Percentiles rank a stretch among this genome's conserved stretches.
These are phyloP conservation scores for Actinernus sp. DNA, from an alignment of 92 coral and sea anemone genomes.

Conservation along the genomic window DNA sequence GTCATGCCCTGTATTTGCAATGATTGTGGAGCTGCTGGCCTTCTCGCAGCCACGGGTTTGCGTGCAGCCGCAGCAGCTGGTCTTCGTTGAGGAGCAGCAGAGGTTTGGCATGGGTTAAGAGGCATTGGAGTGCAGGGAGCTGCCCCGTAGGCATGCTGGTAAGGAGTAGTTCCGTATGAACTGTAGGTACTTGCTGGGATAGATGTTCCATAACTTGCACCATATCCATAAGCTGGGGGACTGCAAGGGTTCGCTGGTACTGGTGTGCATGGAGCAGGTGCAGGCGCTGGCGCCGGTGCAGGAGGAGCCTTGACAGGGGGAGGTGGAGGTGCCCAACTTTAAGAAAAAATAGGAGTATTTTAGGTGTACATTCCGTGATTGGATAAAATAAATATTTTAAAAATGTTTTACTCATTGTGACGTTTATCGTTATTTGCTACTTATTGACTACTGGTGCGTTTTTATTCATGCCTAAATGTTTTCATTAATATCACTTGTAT, in stretches of 20 bases:
- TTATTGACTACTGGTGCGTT: no score
- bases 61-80: slow-evolving; percentile 53
- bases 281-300: slow-evolving; percentile 37
- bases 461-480: no score
- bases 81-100: slow-evolving; percentile 31
- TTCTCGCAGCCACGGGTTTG: slow-evolving; percentile 16
- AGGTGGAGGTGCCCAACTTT: slow-evolving; percentile 21
- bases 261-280: slow-evolving; percentile 17
- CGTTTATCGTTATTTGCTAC: no score
- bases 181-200: neutral
- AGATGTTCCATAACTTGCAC: neutral
- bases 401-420: no score
- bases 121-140: slow-evolving; percentile 61
- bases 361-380: no score
- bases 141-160: neutral
- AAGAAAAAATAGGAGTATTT: neutral
- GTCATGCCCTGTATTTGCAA: slow-evolving; percentile 36
- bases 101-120: slow-evolving; percentile 32
- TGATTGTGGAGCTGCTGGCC: slow-evolving; percentile 24
- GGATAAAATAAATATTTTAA: no score
- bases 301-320: slow-evolving; percentile 40
- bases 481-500: no score
- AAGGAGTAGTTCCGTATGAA: neutral
- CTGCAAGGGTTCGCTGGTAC: slow-evolving; percentile 14
- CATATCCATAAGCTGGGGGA: slow-evolving; percentile 13